Conservation (phyloP, 1,140 invertebrate genomes). For the Aphaenogaster ashmeadi region DNA sequence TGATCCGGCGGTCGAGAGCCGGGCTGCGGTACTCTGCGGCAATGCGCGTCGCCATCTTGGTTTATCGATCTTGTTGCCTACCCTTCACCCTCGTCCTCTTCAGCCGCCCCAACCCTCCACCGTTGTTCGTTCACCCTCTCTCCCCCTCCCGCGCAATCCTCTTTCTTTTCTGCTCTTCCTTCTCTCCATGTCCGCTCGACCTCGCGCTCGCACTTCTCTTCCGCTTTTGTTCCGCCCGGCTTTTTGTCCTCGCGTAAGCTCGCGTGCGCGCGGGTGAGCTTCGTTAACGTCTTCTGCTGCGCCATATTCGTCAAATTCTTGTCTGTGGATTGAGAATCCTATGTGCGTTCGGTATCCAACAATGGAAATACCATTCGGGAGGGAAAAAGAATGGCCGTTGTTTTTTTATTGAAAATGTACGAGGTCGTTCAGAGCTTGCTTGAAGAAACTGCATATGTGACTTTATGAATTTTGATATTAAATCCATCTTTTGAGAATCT, state of each 20-base stretch:
- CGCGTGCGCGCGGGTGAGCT: not conserved
- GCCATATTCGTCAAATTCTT: constrained; percentile 48
- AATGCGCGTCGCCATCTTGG: constrained; percentile 81
- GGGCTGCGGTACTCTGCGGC: constrained; percentile 83
- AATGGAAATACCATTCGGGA: not conserved
- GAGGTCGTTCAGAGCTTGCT: not conserved
- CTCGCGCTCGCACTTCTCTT: constrained; percentile 7
- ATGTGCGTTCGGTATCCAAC: not conserved
- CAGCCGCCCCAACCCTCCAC: constrained; percentile 45
- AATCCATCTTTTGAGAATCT: not conserved
- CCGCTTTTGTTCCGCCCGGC: constrained; percentile 34
- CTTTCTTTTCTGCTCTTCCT: constrained; percentile 52
- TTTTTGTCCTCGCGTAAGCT: constrained; percentile 25
- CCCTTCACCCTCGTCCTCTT: constrained; percentile 60
- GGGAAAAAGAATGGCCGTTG: not conserved
- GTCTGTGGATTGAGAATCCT: not conserved
- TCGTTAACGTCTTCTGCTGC: constrained; percentile 33
- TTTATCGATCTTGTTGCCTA: constrained; percentile 81
- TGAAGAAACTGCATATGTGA: not conserved
- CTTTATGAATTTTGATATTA: constrained; percentile 12
- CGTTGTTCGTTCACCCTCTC: constrained; percentile 53
- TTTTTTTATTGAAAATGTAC: not conserved
- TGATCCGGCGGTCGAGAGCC: constrained; percentile 78
- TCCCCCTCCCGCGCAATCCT: constrained; percentile 30
- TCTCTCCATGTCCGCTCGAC: not conserved